These are phyloP conservation scores for Ormyrus labotus DNA, from an alignment of 2,888 invertebrate species.

Conservation along the genomic window DNA sequence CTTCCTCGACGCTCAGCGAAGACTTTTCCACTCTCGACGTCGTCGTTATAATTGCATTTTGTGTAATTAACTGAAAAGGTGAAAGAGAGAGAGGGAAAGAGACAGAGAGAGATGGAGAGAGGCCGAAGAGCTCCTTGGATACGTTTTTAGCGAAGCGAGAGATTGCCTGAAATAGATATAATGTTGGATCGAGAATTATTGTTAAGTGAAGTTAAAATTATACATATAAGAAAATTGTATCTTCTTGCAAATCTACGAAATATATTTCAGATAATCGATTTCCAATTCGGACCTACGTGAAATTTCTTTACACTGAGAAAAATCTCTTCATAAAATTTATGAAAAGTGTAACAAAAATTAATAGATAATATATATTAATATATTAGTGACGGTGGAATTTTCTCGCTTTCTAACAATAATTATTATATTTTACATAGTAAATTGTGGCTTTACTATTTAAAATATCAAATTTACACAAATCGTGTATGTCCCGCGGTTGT, in stretches of 20 bases:
- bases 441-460: too few species aligned
- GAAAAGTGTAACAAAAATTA: too few species aligned
- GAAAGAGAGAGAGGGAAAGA: background rate
- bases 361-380: too few species aligned
- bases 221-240: background rate
- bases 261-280: slow-evolving; percentile 17
- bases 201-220: slow-evolving; percentile 25
- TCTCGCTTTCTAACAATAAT: too few species aligned
- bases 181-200: background rate
- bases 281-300: background rate
- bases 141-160: background rate
- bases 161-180: slow-evolving; percentile 26
- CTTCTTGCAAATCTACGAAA: background rate
- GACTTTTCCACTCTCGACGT: background rate
- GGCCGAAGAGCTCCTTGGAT: background rate
- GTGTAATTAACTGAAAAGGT: slow-evolving; percentile 39
- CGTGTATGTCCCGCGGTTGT: too few species aligned
- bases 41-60: slow-evolving; percentile 47
- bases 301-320: background rate
- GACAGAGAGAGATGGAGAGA: slow-evolving; percentile 5
- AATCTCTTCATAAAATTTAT: too few species aligned
- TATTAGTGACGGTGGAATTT: too few species aligned
- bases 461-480: too few species aligned
- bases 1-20: background rate
- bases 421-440: too few species aligned